These are phyloP conservation scores for Pseudochirops cupreus DNA, from an alignment of 2,797 vertebrate genomes.

Conservation along the genomic window DNA sequence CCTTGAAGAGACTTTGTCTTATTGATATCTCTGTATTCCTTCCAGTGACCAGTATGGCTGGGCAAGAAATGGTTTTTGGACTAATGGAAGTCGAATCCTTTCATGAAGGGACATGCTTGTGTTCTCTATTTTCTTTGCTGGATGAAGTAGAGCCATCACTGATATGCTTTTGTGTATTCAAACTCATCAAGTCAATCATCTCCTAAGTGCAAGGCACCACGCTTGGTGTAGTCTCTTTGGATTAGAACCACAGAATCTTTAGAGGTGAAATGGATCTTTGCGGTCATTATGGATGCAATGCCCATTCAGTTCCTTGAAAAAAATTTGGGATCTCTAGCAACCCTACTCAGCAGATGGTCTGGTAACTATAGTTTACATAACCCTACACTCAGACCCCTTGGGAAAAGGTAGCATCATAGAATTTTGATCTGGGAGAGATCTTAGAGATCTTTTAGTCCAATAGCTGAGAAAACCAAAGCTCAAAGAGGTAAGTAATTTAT, in stretches of 20 bases:
- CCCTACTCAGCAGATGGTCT: neutral
- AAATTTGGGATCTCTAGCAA: neutral
- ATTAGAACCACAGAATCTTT: neutral
- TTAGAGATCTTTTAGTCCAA: neutral
- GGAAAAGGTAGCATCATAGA: neutral
- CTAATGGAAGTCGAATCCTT: neutral
- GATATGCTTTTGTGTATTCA: neutral
- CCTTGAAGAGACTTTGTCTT: neutral
- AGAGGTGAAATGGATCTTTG: neutral
- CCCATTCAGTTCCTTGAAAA: neutral
- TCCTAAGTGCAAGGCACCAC: neutral
- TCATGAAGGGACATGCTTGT: slow-evolving; percentile 75
- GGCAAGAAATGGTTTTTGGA: neutral
- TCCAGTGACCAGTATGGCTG: neutral
- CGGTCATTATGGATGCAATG: neutral
- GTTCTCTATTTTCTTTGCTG: slow-evolving; percentile 78
- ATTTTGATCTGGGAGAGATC: neutral
- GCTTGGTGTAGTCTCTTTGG: neutral
- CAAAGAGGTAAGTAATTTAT: neutral
- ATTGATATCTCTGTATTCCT: neutral
- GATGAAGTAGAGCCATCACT: slow-evolving; percentile 72
- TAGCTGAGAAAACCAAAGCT: neutral
- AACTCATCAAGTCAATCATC: neutral
- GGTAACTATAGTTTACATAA: neutral
- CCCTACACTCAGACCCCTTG: neutral